phyloP scores from a whole-genome alignment of 2,888 invertebrate species.

The Agonopterix alstromeriana region DNA sequence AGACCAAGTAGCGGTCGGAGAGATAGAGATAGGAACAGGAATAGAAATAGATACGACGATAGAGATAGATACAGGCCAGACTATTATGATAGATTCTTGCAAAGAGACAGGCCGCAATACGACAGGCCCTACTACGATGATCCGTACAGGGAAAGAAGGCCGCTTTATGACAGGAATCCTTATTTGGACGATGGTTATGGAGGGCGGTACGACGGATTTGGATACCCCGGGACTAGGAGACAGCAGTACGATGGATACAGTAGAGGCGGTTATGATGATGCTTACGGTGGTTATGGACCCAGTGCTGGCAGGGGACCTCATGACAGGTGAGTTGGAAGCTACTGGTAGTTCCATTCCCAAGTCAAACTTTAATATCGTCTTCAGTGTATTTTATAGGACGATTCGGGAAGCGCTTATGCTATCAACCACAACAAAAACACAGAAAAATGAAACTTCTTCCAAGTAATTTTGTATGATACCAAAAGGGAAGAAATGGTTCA shows the following conservation, averaged over 20 bases:
- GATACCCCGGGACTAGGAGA: constrained; percentile 37
- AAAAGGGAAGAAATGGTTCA: too few relatives aligned
- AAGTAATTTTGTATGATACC: too few relatives aligned
- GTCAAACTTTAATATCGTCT: neutral
- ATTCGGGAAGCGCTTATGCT: too few relatives aligned
- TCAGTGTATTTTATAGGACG: too few relatives aligned
- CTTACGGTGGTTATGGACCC: constrained; percentile 51
- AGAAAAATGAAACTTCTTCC: too few relatives aligned
- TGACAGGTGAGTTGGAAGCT: constrained; percentile 51
- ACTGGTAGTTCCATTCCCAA: neutral
- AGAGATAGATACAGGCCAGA: constrained; percentile 62
- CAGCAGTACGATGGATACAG: constrained; percentile 38
- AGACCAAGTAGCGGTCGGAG: constrained; percentile 36
- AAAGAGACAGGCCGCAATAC: constrained; percentile 43
- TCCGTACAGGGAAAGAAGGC: constrained; percentile 45
- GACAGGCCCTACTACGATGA: constrained; percentile 37
- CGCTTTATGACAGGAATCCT: constrained; percentile 40
- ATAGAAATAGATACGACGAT: constrained; percentile 46
- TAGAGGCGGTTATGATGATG: constrained; percentile 41
- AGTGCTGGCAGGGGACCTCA: constrained; percentile 57
- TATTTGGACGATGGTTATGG: constrained; percentile 27
- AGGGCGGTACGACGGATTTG: constrained; percentile 35
- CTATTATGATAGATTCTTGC: constrained; percentile 56
- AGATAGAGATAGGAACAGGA: constrained; percentile 35
- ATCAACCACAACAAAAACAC: too few relatives aligned